Evolutionary conservation across 2,888 invertebrate genomes (phyloP).

Genomic region (Marasmarcha lunaedactyla): DNA sequence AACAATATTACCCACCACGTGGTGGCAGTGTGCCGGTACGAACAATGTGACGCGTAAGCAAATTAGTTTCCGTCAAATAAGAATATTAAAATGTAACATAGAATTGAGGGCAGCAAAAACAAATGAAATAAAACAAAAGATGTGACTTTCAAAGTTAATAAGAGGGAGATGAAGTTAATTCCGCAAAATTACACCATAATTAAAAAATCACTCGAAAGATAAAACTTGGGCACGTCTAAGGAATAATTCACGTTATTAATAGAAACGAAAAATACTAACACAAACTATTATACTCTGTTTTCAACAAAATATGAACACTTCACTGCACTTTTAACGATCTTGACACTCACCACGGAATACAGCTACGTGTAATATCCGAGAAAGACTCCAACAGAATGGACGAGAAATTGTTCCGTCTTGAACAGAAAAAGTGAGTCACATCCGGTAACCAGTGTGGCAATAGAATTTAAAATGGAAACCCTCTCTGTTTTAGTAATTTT

Average conservation of each 20-base stretch:
- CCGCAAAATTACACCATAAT: too few relatives aligned
- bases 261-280: not conserved
- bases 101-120: too few relatives aligned
- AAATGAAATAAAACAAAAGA: slow-evolving; percentile 15
- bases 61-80: not conserved
- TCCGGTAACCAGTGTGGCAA: slow-evolving; percentile 43
- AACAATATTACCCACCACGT: slow-evolving; percentile 50
- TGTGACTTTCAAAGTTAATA: slow-evolving; percentile 2
- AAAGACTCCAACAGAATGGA: slow-evolving; percentile 78
- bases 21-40: slow-evolving; percentile 50
- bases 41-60: slow-evolving; percentile 62
- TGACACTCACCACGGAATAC: slow-evolving; percentile 69
- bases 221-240: too few relatives aligned
- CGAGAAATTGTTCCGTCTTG: slow-evolving; percentile 67
- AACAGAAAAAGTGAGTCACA: slow-evolving; percentile 48
- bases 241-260: too few relatives aligned
- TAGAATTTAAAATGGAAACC: too few relatives aligned
- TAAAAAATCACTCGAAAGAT: too few relatives aligned
- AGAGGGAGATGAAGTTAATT: too few relatives aligned
- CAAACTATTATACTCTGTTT: not conserved
- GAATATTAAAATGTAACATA: too few relatives aligned
- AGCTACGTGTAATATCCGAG: slow-evolving; percentile 72
- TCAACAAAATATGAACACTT: slow-evolving; percentile 28
- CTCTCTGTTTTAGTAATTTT: too few relatives aligned
- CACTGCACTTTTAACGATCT: slow-evolving; percentile 57